Percentiles rank a stretch among this genome's conserved stretches.
Conservation (phyloP, 2,888 invertebrate genomes). For the Netelia fuscicornis region DNA sequence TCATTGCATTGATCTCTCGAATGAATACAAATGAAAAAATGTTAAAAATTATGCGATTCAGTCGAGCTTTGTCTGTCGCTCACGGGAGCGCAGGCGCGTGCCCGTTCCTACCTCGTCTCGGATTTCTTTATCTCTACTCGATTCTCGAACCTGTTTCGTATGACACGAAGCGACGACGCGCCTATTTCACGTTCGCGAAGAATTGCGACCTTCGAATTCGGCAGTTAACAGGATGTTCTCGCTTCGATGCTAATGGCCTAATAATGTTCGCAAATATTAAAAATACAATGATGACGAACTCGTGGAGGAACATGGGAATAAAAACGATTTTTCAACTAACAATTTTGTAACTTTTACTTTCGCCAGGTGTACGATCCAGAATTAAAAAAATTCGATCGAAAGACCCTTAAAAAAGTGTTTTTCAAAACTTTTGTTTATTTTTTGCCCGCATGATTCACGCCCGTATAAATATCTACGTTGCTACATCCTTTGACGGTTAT, state of each 20-base stretch:
- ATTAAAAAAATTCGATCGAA: slow-evolving; percentile 4
- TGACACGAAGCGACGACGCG: neutral
- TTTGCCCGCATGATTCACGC: neutral
- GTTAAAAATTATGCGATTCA: neutral
- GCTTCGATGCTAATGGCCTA: slow-evolving; percentile 39
- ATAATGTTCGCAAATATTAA: neutral
- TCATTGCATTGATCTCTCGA: neutral
- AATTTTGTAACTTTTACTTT: no score
- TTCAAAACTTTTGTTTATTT: neutral
- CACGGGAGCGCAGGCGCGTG: neutral
- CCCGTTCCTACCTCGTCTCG: neutral
- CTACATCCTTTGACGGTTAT: neutral
- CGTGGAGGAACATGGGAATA: neutral
- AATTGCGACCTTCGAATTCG: slow-evolving; percentile 51
- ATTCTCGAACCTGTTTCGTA: slow-evolving; percentile 42
- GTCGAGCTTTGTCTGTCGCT: neutral
- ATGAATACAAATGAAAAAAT: slow-evolving; percentile 5
- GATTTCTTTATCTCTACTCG: slow-evolving; percentile 5
- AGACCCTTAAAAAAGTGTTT: neutral
- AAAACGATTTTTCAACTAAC: no score
- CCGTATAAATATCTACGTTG: neutral
- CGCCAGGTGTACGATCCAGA: no score
- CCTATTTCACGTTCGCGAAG: slow-evolving; percentile 29
- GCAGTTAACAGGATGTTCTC: slow-evolving; percentile 7
- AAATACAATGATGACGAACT: slow-evolving; percentile 8